Percentiles rank a stretch among this genome's conserved stretches.
These are phyloP conservation scores for Cataglyphis hispanica DNA, from an alignment of 1,140 invertebrate genomes.

Conservation along the genomic window DNA sequence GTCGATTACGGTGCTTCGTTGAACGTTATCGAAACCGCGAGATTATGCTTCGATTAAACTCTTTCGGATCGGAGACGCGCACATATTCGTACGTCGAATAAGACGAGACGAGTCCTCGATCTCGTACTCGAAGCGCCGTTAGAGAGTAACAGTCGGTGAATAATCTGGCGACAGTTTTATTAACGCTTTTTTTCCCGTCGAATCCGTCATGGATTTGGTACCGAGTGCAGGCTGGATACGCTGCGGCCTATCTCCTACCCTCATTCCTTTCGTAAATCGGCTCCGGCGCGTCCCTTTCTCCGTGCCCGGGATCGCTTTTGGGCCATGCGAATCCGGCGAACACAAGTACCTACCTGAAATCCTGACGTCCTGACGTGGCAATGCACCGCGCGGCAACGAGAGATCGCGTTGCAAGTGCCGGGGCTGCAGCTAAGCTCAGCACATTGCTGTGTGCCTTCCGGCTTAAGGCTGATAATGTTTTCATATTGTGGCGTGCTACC, in stretches of 20 bases:
- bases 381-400: conserved; percentile 65
- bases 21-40: conserved; percentile 4
- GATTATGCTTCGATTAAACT: conserved; percentile 24
- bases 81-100: conserved; percentile 17
- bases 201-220: conserved; percentile 43
- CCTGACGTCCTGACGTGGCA: conserved; percentile 80
- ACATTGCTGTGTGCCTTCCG: conserved; percentile 82
- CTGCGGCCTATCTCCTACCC: conserved; percentile 35
- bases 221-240: conserved; percentile 18
- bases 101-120: conserved; percentile 47
- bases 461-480: conserved; percentile 82
- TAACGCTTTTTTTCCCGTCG: conserved; percentile 47
- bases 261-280: conserved; percentile 61
- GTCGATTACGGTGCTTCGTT: conserved; percentile 22
- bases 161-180: conserved; percentile 64
- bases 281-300: conserved; percentile 56
- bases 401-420: conserved; percentile 61
- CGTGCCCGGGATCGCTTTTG: conserved; percentile 61
- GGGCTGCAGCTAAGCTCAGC: conserved; percentile 78
- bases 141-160: conserved; percentile 24
- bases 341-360: conserved; percentile 74
- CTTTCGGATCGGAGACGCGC: background rate
- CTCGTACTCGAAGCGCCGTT: conserved; percentile 45
- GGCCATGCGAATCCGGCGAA: conserved; percentile 67
- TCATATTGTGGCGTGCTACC: conserved; percentile 80